These are phyloP conservation scores for Sternarchorhynchus goeldii DNA, from an alignment of 2,797 vertebrate genomes.

Conservation along the genomic window DNA sequence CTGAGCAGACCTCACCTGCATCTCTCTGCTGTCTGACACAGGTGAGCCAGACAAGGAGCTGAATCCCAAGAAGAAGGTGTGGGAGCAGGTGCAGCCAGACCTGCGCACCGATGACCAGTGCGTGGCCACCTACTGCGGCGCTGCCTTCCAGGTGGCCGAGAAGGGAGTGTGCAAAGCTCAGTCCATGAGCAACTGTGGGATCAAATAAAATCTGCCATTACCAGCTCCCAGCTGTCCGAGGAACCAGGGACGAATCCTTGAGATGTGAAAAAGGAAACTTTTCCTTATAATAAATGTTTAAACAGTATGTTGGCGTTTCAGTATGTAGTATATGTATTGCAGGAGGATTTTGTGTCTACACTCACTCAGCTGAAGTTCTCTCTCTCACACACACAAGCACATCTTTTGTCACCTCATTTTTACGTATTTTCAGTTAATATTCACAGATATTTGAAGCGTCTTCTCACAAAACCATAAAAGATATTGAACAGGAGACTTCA, in stretches of 20 bases:
- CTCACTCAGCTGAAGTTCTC: too few species aligned
- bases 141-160: conserved; percentile 87
- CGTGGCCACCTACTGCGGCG: conserved; percentile 93
- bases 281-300: conserved; percentile 49
- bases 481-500: background rate
- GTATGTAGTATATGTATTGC: background rate
- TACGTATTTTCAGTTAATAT: too few species aligned
- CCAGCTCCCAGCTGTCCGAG: background rate
- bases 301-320: conserved; percentile 5
- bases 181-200: conserved; percentile 91
- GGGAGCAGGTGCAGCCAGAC: conserved; percentile 96
- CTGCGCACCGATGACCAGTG: conserved; percentile 84
- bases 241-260: conserved; percentile 10
- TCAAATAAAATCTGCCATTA: conserved; percentile 77
- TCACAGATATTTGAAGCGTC: background rate
- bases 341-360: too few species aligned
- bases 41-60: conserved; percentile 96
- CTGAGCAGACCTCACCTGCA: background rate
- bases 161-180: conserved; percentile 92
- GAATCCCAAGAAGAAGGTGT: conserved; percentile 99
- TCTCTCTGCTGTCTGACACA: conserved; percentile 60
- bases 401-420: too few species aligned
- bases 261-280: conserved; percentile 25
- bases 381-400: too few species aligned
- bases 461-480: background rate